Conservation (phyloP, 2,113 vertebrate genomes). For the Gobiocypris rarus region DNA sequence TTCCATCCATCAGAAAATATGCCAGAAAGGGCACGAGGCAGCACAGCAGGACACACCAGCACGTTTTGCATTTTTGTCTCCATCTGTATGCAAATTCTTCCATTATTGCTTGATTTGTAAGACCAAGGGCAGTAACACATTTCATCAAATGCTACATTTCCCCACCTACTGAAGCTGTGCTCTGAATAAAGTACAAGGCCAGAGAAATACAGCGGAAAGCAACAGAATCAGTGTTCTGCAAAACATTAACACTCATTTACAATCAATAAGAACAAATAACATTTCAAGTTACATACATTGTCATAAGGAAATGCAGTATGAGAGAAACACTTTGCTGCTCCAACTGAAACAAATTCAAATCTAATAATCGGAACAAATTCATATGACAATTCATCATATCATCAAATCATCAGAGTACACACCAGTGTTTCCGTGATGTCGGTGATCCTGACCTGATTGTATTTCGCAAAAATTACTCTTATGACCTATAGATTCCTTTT, state of each 20-base stretch:
- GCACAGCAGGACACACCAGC: slow-evolving; percentile 7
- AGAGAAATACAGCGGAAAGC: not conserved
- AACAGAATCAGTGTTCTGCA: not conserved
- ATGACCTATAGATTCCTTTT: not conserved
- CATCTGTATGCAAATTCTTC: slow-evolving; percentile 46
- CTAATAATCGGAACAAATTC: not conserved
- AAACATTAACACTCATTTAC: slow-evolving; percentile 11
- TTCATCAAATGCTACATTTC: slow-evolving; percentile 33
- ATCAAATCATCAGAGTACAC: not conserved
- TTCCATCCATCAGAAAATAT: not conserved
- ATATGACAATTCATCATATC: not conserved
- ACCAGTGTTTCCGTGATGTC: not conserved
- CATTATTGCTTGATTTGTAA: slow-evolving; percentile 44
- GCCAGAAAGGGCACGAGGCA: not conserved
- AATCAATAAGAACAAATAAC: slow-evolving; percentile 1
- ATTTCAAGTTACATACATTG: not conserved
- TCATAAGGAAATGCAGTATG: not conserved
- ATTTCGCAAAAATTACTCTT: not conserved
- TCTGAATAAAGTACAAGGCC: not conserved
- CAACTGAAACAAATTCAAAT: not conserved
- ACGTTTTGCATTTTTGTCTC: slow-evolving; percentile 20
- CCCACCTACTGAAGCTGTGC: not conserved
- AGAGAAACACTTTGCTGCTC: slow-evolving; percentile 1
- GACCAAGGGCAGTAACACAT: slow-evolving; percentile 16
- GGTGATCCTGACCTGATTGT: too few species aligned